These are phyloP conservation scores for Napeogenes inachia DNA, from an alignment of 2,888 invertebrate genomes.

Conservation along the genomic window DNA sequence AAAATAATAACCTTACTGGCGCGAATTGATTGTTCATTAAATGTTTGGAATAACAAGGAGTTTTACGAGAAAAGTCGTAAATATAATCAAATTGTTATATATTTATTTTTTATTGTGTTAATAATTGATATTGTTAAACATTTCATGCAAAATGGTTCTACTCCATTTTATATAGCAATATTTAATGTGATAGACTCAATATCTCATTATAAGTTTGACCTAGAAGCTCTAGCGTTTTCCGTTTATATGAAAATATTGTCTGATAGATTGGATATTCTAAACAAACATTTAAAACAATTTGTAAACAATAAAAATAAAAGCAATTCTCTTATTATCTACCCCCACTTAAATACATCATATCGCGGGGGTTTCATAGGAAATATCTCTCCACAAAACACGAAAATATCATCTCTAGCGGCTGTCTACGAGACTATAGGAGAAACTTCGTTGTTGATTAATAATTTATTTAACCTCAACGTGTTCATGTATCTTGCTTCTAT, in stretches of 20 bases:
- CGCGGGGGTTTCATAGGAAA: neutral
- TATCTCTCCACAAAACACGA: neutral
- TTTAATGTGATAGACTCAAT: neutral
- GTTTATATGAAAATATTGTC: neutral
- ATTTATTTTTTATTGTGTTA: slow-evolving; percentile 7
- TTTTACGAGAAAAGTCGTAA: slow-evolving; percentile 11
- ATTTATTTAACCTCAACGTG: neutral
- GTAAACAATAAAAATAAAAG: neutral
- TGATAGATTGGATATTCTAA: neutral
- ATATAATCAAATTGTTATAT: slow-evolving; percentile 5
- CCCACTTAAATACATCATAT: neutral
- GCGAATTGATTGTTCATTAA: slow-evolving; percentile 18
- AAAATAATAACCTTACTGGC: slow-evolving; percentile 11
- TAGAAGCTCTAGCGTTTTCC: neutral
- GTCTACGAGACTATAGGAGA: neutral
- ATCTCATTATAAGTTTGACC: neutral
- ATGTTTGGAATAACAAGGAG: slow-evolving; percentile 1
- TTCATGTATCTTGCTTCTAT: slow-evolving; percentile 35
- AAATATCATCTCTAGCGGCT: neutral
- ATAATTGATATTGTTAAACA: neutral
- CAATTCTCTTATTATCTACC: neutral
- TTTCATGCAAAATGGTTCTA: neutral
- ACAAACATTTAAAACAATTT: slow-evolving; percentile 1
- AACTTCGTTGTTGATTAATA: neutral
- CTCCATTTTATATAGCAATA: neutral